phyloP scores from a whole-genome alignment of 2,113 vertebrate genomes.

The Toxotes jaculatrix region DNA sequence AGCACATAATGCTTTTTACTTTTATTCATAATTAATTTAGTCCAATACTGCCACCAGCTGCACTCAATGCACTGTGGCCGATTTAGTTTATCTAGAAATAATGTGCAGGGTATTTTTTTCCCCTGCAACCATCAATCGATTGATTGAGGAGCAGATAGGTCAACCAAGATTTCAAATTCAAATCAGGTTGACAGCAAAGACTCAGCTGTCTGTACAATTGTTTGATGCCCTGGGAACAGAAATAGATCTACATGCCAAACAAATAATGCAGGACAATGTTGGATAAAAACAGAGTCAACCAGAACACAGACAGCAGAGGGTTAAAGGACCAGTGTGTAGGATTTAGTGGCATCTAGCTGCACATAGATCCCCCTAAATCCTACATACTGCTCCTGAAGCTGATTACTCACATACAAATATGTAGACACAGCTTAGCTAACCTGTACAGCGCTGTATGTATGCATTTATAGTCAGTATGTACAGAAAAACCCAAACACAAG shows the following conservation, averaged over 20 bases:
- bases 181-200: background rate
- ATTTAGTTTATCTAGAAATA: no score
- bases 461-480: no score
- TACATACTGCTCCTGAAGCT: background rate
- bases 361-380: no score
- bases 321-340: background rate
- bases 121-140: no score
- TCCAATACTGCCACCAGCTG: no score
- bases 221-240: constrained; percentile 10
- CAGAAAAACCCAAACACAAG: background rate
- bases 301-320: constrained; percentile 51
- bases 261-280: constrained; percentile 11
- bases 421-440: constrained; percentile 14
- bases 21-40: no score
- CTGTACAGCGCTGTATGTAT: background rate
- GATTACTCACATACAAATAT: constrained; percentile 9
- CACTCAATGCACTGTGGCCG: no score
- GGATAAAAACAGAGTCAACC: constrained; percentile 45
- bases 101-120: no score
- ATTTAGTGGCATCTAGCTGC: no score
- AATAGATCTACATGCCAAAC: constrained; percentile 21
- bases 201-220: background rate
- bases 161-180: no score
- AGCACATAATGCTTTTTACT: no score
- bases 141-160: no score